Percentiles rank a stretch among this genome's conserved stretches.
Conservation (phyloP, 2,797 vertebrate genomes). For the Gallinago solitaria region DNA sequence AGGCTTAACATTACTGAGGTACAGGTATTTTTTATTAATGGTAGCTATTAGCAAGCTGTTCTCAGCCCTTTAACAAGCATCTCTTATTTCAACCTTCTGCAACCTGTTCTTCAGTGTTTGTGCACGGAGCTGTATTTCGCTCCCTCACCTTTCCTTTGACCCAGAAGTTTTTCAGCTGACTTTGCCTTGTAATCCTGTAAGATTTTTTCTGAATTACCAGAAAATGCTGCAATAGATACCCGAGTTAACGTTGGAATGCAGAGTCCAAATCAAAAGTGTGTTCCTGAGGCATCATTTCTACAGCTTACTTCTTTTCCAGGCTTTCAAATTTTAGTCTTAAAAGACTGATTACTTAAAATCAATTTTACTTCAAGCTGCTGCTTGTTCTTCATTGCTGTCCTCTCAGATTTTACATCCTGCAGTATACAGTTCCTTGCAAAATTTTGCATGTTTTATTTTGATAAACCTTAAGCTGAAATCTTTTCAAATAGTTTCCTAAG, state of each 20-base stretch:
- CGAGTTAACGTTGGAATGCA: rapidly evolving
- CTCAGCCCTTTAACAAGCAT: neutral
- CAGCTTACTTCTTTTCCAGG: neutral
- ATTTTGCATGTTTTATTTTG: neutral
- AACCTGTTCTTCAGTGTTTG: neutral
- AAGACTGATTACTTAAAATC: neutral
- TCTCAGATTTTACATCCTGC: neutral
- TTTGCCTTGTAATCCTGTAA: neutral
- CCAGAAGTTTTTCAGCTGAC: neutral
- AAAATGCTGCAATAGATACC: neutral
- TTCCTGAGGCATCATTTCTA: neutral
- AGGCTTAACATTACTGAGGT: neutral
- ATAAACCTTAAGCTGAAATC: neutral
- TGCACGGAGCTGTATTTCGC: neutral
- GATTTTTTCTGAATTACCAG: neutral
- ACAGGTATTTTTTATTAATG: neutral
- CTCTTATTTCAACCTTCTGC: neutral
- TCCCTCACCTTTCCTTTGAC: neutral
- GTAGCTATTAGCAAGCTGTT: neutral
- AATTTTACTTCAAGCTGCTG: neutral
- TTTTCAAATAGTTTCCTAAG: neutral
- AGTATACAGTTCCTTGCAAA: neutral
- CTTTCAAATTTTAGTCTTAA: neutral
- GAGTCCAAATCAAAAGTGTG: neutral
- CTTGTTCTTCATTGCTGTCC: neutral